Conservation (phyloP, 2,888 invertebrate species). For the Andricus curvator region DNA sequence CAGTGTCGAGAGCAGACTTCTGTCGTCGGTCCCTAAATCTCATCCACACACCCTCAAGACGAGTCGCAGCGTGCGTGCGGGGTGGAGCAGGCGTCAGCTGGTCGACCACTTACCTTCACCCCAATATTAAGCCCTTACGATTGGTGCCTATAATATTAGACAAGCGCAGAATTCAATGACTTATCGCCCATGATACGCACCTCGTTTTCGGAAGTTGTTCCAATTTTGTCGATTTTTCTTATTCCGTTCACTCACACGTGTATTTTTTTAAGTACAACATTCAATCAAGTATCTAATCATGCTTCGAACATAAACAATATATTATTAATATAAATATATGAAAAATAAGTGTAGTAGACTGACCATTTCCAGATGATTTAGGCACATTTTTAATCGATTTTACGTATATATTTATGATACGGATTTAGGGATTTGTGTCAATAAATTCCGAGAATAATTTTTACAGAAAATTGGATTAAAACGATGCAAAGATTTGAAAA, state of each 20-base stretch:
- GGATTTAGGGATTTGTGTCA: no score
- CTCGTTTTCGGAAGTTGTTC: neutral
- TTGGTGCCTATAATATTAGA: slow-evolving; percentile 78
- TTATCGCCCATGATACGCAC: slow-evolving; percentile 62
- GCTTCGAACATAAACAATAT: neutral
- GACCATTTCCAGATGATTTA: no score
- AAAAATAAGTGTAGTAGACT: no score
- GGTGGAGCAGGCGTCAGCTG: slow-evolving; percentile 80
- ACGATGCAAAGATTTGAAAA: no score
- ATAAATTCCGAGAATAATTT: no score
- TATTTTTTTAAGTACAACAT: neutral
- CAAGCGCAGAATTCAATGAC: slow-evolving; percentile 75
- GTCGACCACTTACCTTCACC: slow-evolving; percentile 80
- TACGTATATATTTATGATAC: no score
- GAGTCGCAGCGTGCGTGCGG: slow-evolving; percentile 76
- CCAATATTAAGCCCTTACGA: slow-evolving; percentile 78
- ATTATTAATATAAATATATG: no score
- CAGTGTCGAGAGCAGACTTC: slow-evolving; percentile 78
- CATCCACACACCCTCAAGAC: slow-evolving; percentile 78
- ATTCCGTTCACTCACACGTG: neutral
- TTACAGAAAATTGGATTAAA: no score
- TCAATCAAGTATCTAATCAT: neutral
- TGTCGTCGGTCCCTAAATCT: slow-evolving; percentile 77
- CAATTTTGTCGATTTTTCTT: neutral
- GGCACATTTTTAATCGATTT: no score